Conservation (phyloP, 23 tunicate species). For the Botrylloides violaceus region DNA sequence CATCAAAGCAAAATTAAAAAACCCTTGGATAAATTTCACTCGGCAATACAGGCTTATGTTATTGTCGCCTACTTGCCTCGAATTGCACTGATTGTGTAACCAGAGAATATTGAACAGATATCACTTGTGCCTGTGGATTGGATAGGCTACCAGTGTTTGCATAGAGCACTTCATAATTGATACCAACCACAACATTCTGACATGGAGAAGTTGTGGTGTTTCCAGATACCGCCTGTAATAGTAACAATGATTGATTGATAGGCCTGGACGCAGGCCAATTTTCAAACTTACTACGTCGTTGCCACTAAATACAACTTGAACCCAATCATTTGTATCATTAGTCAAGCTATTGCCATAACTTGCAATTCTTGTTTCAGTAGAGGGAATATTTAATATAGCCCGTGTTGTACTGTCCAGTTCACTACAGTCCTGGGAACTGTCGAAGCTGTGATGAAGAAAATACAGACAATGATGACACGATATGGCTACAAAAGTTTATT, state of each 20-base stretch:
- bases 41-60: too few relatives aligned
- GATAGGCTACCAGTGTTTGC: slow-evolving; percentile 50
- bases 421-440: slow-evolving; percentile 7
- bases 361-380: slow-evolving; percentile 25
- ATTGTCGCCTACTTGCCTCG: slow-evolving; percentile 15
- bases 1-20: too few relatives aligned
- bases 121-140: slow-evolving; percentile 55
- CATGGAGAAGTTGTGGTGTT: slow-evolving; percentile 22
- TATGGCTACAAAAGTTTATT: neutral
- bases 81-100: neutral
- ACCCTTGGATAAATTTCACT: too few relatives aligned
- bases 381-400: slow-evolving; percentile 3
- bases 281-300: neutral
- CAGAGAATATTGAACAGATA: slow-evolving; percentile 30
- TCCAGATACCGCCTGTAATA: neutral
- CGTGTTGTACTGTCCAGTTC: neutral
- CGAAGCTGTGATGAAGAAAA: neutral
- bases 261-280: neutral
- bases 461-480: too few relatives aligned
- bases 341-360: slow-evolving; percentile 47
- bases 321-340: slow-evolving; percentile 15
- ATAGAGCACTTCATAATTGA: slow-evolving; percentile 38
- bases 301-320: neutral
- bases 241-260: too few relatives aligned
- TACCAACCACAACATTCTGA: slow-evolving; percentile 4